Conservation (phyloP, 2,797 vertebrate genomes). For the Catharus ustulatus region DNA sequence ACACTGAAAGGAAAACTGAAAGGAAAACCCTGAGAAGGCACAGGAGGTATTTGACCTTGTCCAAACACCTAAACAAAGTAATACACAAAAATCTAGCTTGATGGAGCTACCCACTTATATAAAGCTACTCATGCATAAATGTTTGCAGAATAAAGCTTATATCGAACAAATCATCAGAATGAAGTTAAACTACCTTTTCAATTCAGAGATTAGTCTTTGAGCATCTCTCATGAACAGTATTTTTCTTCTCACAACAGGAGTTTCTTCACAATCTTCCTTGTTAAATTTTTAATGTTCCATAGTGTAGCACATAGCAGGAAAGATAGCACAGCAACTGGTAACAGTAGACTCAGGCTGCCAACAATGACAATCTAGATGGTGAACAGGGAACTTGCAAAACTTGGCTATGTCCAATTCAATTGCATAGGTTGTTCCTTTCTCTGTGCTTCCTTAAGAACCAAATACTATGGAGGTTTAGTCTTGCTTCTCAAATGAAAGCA, state of each 20-base stretch:
- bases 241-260: neutral
- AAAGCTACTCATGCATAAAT: neutral
- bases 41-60: neutral
- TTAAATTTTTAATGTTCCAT: neutral
- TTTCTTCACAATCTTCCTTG: neutral
- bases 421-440: neutral
- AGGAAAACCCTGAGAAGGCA: neutral
- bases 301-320: neutral
- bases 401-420: neutral
- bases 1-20: neutral
- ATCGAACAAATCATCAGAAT: neutral
- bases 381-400: neutral
- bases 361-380: neutral
- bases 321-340: neutral
- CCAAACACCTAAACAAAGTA: neutral
- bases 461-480: neutral
- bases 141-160: neutral
- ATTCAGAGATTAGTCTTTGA: neutral
- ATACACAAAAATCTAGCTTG: neutral
- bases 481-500: neutral
- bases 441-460: neutral
- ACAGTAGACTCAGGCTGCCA: neutral
- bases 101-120: neutral
- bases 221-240: neutral
- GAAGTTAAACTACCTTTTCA: neutral